phyloP scores from a whole-genome alignment of 2,888 invertebrate genomes.

The Trissolcus japonicus region DNA sequence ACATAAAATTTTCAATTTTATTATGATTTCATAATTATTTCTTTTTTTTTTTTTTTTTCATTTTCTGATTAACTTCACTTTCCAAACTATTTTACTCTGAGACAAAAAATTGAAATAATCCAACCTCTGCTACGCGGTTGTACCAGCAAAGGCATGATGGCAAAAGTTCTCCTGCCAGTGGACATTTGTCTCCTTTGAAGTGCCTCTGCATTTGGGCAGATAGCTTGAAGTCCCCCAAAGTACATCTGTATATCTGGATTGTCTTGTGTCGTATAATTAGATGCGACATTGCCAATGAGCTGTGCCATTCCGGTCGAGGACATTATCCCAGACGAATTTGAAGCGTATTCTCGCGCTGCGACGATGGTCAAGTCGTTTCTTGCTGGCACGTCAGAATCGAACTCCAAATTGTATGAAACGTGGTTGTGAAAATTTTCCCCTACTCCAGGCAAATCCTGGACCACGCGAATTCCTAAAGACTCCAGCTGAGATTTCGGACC shows the following conservation, averaged over 20 bases:
- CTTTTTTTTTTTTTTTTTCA: neutral
- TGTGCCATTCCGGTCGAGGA: conserved; percentile 82
- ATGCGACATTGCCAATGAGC: conserved; percentile 81
- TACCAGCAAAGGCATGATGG: conserved; percentile 80
- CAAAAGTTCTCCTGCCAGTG: conserved; percentile 59
- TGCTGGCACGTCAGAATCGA: conserved; percentile 76
- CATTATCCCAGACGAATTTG: conserved; percentile 79
- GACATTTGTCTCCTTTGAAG: conserved; percentile 63
- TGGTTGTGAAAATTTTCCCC: conserved; percentile 84
- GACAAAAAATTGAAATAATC: neutral
- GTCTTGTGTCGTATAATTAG: conserved; percentile 79
- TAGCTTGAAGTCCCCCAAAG: conserved; percentile 81
- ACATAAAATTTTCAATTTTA: neutral
- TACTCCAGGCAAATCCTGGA: conserved; percentile 82
- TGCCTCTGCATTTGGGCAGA: conserved; percentile 75
- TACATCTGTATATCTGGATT: conserved; percentile 83
- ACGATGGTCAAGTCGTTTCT: conserved; percentile 58
- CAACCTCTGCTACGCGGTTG: conserved; percentile 82
- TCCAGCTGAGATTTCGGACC: conserved; percentile 80
- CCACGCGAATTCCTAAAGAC: conserved; percentile 79
- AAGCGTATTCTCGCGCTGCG: conserved; percentile 11
- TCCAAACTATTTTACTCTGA: too few species aligned
- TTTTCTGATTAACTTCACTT: too few species aligned
- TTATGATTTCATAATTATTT: neutral
- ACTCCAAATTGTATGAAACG: conserved; percentile 80